Evolutionary conservation across 2,113 vertebrate species (phyloP), one percentile per base, ranked within the genome.

Genomic region (Dicrurus megarhynchus): DNA sequence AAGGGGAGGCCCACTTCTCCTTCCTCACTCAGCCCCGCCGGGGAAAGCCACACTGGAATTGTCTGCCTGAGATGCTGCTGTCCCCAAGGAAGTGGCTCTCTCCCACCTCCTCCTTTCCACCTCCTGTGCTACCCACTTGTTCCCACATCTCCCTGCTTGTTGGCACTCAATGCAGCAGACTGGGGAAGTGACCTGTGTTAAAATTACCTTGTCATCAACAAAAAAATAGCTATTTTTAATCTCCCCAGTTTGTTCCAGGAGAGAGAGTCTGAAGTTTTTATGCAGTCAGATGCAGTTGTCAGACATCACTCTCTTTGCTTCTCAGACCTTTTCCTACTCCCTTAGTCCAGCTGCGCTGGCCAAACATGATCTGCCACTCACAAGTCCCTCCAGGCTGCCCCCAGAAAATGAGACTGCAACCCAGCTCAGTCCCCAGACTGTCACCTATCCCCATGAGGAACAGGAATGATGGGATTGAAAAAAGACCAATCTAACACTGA

Each of bases 191-290:
- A 86, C 74, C 84, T 84, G 49, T 91, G 76, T 64, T 84, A 69
- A 91, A 91, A 89, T 80, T 73, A 84, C 71, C 63, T 91, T 44
- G 35, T 64, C 59, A 47, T 42, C 44, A 68, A 64, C 23, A 68
- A 39, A 75, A 13, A 86, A 68, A 60, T 8, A 35, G n/a, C 32
- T 95, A 37, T 79, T 92, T 95, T 92, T 86, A 77, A 55, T 71
- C 63, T 73, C 27, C 53, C 23, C 7, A 6, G 27, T 65, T 68
- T 89, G 69, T 57, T 78, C 28, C 64, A 70, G 55, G 32, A 65
- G 60, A 86, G n/a, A 37, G 9, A 5, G 4, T 73, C 71, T 50
- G 57, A 83, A 46, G 11, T 7, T 94, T 83, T 63, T 23, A 14
- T 13, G 76, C 63, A 59, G 44, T 39, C 6, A n/a, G n/a, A n/a